Percentiles rank a stretch among this genome's conserved stretches.
Conservation (phyloP, 2,888 invertebrate species). For the Calameuta pallipes region DNA sequence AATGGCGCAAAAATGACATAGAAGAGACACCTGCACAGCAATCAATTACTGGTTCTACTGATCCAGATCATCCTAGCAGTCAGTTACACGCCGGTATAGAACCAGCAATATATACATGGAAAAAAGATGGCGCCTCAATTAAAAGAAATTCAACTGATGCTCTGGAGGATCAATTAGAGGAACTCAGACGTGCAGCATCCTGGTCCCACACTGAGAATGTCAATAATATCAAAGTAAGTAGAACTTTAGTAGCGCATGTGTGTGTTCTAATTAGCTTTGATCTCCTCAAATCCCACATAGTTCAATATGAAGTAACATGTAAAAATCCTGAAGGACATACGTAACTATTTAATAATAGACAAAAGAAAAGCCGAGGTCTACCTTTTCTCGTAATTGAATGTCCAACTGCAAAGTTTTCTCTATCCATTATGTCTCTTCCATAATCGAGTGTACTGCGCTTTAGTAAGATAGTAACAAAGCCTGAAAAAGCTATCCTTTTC, state of each 20-base stretch:
- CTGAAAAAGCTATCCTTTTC: not conserved
- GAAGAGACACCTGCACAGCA: constrained; percentile 41
- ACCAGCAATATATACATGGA: constrained; percentile 46
- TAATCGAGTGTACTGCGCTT: not conserved
- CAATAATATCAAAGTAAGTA: not conserved
- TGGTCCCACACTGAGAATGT: constrained; percentile 1
- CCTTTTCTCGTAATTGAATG: not conserved
- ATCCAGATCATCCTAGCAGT: constrained; percentile 44
- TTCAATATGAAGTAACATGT: not conserved
- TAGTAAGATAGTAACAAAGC: not conserved
- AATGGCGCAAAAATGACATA: constrained; percentile 58
- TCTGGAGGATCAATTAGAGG: constrained; percentile 54
- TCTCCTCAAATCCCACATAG: not conserved
- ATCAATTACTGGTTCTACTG: constrained; percentile 24
- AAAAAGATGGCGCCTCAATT: constrained; percentile 37
- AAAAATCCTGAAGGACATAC: not conserved
- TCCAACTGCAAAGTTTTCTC: not conserved
- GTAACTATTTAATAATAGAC: not conserved
- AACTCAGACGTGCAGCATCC: constrained; percentile 36
- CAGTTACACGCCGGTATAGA: constrained; percentile 40
- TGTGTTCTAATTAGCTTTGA: not conserved
- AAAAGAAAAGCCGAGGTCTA: not conserved
- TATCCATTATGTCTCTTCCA: not conserved
- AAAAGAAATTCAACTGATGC: constrained; percentile 41
- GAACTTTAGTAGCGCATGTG: not conserved